phyloP scores from a whole-genome alignment of 1,140 invertebrate species.

The Campodea augens region DNA sequence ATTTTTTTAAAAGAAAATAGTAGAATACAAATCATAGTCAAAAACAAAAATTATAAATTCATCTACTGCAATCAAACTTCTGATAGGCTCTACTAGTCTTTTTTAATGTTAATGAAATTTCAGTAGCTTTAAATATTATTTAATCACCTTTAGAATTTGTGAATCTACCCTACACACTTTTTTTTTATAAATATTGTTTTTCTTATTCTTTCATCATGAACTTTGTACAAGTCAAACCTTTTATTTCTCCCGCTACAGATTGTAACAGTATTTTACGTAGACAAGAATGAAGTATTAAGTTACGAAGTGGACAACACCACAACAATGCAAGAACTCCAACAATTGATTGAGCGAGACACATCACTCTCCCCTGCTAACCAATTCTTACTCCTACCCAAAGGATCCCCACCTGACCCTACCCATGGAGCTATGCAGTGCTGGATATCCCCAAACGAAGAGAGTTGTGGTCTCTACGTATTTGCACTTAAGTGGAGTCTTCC shows the following conservation, averaged over 20 bases:
- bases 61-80: no score
- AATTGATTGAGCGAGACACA: constrained; percentile 30
- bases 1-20: no score
- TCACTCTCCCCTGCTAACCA: constrained; percentile 26
- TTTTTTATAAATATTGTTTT: neutral
- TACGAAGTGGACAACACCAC: constrained; percentile 31
- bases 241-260: constrained; percentile 27
- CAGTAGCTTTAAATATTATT: neutral
- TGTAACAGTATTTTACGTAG: constrained; percentile 37
- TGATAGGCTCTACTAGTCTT: no score
- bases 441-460: constrained; percentile 12
- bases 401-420: constrained; percentile 6
- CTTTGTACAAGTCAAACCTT: neutral
- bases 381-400: constrained; percentile 24
- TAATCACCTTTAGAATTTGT: neutral
- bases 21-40: no score
- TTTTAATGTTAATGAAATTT: neutral
- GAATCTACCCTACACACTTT: no score
- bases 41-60: no score
- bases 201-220: neutral
- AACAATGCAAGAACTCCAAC: constrained; percentile 26
- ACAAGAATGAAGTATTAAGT: constrained; percentile 23
- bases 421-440: constrained; percentile 17
- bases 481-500: constrained; percentile 10
- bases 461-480: constrained; percentile 15